phyloP scores from a whole-genome alignment of 2,113 vertebrate genomes.

The Urocynchramus pylzowi region DNA sequence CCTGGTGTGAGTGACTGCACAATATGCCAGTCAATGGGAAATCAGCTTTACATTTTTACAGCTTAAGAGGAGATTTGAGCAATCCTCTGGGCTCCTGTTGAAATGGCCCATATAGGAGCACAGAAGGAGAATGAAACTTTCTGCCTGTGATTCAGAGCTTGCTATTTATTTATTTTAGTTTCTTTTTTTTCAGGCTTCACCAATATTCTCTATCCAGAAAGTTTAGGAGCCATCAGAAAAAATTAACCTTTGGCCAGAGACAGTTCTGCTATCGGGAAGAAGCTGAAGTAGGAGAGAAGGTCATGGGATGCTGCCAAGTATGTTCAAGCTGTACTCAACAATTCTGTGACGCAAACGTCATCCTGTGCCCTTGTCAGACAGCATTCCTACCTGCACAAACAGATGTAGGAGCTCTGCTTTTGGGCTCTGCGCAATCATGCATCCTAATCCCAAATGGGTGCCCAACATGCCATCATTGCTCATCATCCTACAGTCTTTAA shows the following conservation, averaged over 20 bases:
- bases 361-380: background rate
- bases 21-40: background rate
- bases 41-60: conserved; percentile 9
- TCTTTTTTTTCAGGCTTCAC: background rate
- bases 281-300: background rate
- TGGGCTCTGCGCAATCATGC: background rate
- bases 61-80: background rate
- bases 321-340: background rate
- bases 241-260: background rate
- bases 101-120: background rate
- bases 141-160: background rate
- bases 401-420: background rate
- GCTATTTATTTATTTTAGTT: background rate
- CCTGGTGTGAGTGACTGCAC: background rate
- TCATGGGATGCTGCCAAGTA: conserved; percentile 7
- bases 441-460: background rate
- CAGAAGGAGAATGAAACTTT: background rate
- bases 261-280: background rate
- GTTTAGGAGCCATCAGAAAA: background rate
- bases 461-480: background rate
- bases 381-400: conserved; percentile 25
- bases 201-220: background rate
- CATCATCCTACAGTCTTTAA: background rate
- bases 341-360: background rate
- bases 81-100: background rate